phyloP scores from a whole-genome alignment of 2,888 invertebrate genomes.

The Dolomedes plantarius region DNA sequence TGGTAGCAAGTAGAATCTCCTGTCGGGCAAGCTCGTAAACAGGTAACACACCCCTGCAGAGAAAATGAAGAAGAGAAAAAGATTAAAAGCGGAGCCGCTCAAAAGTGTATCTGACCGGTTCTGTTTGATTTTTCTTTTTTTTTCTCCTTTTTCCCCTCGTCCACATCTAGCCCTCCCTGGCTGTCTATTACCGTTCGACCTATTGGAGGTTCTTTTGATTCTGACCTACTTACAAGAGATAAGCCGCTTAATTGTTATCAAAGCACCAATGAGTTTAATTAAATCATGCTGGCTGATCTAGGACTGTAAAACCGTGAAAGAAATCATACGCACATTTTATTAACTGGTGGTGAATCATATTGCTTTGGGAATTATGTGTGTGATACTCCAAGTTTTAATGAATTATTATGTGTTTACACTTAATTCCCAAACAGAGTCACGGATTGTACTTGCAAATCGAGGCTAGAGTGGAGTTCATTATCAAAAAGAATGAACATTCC shows the following conservation, averaged over 20 bases:
- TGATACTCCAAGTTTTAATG: too few species aligned
- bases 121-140: conserved; percentile 38
- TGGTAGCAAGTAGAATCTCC: conserved; percentile 32
- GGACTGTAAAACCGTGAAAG: too few species aligned
- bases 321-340: too few species aligned
- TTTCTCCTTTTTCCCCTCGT: too few species aligned
- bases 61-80: conserved; percentile 1
- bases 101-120: conserved; percentile 37
- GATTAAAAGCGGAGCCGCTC: neutral
- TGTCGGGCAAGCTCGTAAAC: conserved; percentile 38
- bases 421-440: too few species aligned
- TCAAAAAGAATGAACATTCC: too few species aligned
- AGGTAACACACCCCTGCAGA: conserved; percentile 61
- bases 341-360: too few species aligned
- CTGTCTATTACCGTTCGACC: conserved; percentile 50
- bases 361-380: too few species aligned
- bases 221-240: conserved; percentile 12
- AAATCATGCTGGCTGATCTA: neutral
- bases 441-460: too few species aligned
- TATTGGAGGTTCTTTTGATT: neutral
- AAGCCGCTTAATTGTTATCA: neutral
- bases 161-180: conserved; percentile 1
- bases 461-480: too few species aligned
- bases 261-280: neutral
- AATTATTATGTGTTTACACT: too few species aligned